Percentiles rank a stretch among this genome's conserved stretches.
phyloP scores from a whole-genome alignment of 2,797 vertebrate species.

The Spondyliosoma cantharus region DNA sequence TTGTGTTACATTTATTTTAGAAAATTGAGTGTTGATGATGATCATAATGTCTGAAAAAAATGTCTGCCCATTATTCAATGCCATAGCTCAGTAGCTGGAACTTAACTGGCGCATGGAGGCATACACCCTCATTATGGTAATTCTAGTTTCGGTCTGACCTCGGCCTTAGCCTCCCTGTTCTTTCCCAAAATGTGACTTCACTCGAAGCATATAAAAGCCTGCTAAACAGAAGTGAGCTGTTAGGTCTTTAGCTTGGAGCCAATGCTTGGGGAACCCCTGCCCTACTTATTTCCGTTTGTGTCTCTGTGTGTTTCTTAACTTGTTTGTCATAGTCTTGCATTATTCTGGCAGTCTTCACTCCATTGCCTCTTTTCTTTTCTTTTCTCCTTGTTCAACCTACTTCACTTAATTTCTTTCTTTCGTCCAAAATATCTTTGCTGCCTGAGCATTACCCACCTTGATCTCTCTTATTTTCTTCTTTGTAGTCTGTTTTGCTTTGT shows the following conservation, averaged over 20 bases:
- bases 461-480: background rate
- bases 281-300: conserved; percentile 1
- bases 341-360: background rate
- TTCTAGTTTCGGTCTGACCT: background rate
- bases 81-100: no score
- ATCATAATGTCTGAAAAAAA: no score
- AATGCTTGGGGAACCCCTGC: background rate
- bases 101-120: no score
- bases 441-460: background rate
- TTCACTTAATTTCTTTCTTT: background rate
- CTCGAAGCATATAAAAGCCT: background rate
- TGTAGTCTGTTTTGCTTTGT: background rate
- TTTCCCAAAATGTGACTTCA: background rate
- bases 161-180: background rate
- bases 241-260: background rate
- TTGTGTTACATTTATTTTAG: no score
- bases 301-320: conserved; percentile 5
- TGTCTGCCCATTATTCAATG: no score
- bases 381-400: background rate
- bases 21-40: no score
- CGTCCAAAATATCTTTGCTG: background rate
- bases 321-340: conserved; percentile 3
- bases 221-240: background rate
- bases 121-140: no score
- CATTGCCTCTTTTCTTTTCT: background rate